These are phyloP conservation scores for Zaprionus capensis DNA, from an alignment of 1,140 invertebrate genomes.

Conservation along the genomic window DNA sequence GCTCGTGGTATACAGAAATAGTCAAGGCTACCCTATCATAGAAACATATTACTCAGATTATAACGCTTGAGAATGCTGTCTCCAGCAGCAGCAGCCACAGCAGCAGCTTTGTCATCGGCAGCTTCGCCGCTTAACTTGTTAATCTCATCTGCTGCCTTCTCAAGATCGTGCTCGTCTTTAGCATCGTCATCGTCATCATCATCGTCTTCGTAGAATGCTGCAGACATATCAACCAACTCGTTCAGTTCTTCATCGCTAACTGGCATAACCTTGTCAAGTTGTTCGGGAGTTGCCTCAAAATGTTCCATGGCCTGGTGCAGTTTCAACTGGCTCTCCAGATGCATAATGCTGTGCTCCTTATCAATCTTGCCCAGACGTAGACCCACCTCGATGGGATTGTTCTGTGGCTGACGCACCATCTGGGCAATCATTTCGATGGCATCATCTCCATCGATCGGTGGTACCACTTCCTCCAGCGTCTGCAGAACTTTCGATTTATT, in stretches of 20 bases:
- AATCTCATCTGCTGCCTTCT: slow-evolving; percentile 22
- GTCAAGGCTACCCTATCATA: not conserved
- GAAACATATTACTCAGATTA: not conserved
- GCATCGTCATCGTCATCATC: slow-evolving; percentile 12
- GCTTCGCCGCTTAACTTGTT: slow-evolving; percentile 1
- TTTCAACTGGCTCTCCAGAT: slow-evolving; percentile 50
- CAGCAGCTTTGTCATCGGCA: not conserved
- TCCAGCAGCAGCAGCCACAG: not conserved
- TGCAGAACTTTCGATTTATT: slow-evolving; percentile 66
- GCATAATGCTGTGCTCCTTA: slow-evolving; percentile 42
- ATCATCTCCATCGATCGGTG: slow-evolving; percentile 45
- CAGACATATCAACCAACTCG: slow-evolving; percentile 35
- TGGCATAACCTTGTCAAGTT: slow-evolving; percentile 52
- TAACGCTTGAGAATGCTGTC: slow-evolving; percentile 10
- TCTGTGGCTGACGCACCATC: slow-evolving; percentile 50
- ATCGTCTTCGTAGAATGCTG: not conserved
- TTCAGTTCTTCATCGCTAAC: slow-evolving; percentile 52
- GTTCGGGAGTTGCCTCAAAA: slow-evolving; percentile 31
- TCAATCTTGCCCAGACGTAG: slow-evolving; percentile 27
- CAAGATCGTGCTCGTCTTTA: not conserved
- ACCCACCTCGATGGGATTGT: slow-evolving; percentile 44
- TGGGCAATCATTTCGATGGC: slow-evolving; percentile 48
- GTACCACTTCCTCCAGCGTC: slow-evolving; percentile 51
- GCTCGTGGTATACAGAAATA: no score
- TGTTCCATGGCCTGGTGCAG: slow-evolving; percentile 44